A percentile compares a stretch with the other conserved stretches of the same genome.
Conservation (phyloP, 2,113 vertebrate genomes). For the Scomber colias region DNA sequence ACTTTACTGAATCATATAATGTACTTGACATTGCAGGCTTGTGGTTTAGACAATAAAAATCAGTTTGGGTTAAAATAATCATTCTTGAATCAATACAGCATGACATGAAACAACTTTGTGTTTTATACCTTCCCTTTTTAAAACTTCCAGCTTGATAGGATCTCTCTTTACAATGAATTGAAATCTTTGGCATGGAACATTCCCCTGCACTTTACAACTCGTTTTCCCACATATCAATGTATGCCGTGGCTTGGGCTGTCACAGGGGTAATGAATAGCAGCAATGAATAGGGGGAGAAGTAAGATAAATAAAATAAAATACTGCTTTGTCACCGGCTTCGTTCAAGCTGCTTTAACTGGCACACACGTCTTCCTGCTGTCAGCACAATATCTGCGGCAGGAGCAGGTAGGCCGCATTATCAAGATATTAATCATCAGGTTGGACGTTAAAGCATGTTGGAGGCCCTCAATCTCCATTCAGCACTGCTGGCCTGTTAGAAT, state of each 20-base stretch:
- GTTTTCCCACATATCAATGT: slow-evolving; percentile 69
- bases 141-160: slow-evolving; percentile 36
- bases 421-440: slow-evolving; percentile 76
- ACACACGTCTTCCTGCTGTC: slow-evolving; percentile 73
- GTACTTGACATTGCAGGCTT: slow-evolving; percentile 8
- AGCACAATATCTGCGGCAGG: slow-evolving; percentile 64
- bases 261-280: slow-evolving; percentile 70
- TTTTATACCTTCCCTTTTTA: slow-evolving; percentile 28
- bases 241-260: slow-evolving; percentile 57
- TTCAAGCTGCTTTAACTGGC: slow-evolving; percentile 68
- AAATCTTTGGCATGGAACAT: slow-evolving; percentile 51
- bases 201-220: slow-evolving; percentile 59
- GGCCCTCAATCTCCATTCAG: slow-evolving; percentile 58
- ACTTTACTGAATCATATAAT: slow-evolving; percentile 34
- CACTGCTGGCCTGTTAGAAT: slow-evolving; percentile 41
- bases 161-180: slow-evolving; percentile 63
- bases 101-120: slow-evolving; percentile 35
- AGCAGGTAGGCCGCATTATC: slow-evolving; percentile 69
- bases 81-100: slow-evolving; percentile 50
- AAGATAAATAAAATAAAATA: slow-evolving; percentile 83
- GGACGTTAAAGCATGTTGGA: slow-evolving; percentile 57
- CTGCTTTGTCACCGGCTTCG: slow-evolving; percentile 75
- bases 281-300: slow-evolving; percentile 63
- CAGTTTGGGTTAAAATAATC: slow-evolving; percentile 38
- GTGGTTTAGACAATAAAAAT: slow-evolving; percentile 23